Evolutionary conservation across 2,888 invertebrate genomes (phyloP).

Genomic region (Hemaris fuciformis): DNA sequence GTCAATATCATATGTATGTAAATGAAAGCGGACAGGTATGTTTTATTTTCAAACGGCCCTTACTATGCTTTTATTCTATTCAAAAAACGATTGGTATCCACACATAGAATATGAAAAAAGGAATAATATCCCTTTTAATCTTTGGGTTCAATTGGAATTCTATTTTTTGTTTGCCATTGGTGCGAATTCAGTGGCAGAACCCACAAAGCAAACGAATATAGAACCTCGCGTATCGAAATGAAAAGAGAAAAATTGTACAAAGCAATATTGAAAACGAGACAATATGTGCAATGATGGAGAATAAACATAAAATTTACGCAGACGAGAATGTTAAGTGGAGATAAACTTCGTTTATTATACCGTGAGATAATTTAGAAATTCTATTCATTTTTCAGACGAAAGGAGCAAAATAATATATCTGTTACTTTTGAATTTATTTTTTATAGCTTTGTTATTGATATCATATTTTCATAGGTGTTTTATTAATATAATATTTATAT

Average conservation of each 20-base stretch:
- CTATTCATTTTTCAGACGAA: background rate
- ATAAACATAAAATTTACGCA: background rate
- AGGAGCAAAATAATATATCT: background rate
- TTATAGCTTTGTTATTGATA: background rate
- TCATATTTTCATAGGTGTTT: background rate
- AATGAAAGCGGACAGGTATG: background rate
- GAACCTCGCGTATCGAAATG: constrained; percentile 29
- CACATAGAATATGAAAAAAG: constrained; percentile 1
- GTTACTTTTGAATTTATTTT: background rate
- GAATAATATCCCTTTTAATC: constrained; percentile 12
- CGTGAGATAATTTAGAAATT: background rate
- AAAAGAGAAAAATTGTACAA: constrained; percentile 29
- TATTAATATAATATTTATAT: no score
- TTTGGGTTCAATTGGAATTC: constrained; percentile 34
- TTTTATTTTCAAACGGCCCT: background rate
- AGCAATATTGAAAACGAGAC: background rate
- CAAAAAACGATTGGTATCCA: background rate
- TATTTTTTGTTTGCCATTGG: constrained; percentile 29
- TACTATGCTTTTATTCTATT: background rate
- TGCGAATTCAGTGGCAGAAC: constrained; percentile 34
- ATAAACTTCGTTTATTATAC: background rate
- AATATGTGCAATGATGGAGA: background rate
- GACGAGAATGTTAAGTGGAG: background rate
- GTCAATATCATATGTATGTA: background rate
- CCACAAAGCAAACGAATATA: constrained; percentile 43